Base-by-base conservation (phyloP, 2,113 vertebrate genomes). In the Calyptomena viridis region DNA sequence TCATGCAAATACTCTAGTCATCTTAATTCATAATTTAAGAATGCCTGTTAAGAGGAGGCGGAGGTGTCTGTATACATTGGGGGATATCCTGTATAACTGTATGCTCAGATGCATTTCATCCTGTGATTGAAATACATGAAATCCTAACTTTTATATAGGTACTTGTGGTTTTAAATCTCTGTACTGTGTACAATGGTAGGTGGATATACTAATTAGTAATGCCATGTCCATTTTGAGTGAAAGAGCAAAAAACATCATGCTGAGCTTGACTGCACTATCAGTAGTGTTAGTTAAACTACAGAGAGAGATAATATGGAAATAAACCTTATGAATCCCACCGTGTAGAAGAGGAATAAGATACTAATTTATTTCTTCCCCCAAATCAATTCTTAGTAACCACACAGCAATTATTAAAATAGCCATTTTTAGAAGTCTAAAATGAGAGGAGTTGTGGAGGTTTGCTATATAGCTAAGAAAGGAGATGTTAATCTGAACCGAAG, bases 401-500 rank as follows among this genome's bases (percentile, higher is more conserved):
- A 44, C 55, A 71, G 94, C 89, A 93, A 69, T 80, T 94, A 94
- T 96, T 95, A 94, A 95, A 97, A 76, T 75, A 80, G 47, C 86
- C 92, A 27, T 96, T 97, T 67, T 84, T 91, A 19, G 56, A 94
- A 94, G 68, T 67, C 69, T 47, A 40, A 90, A 95, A 72, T 21
- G 79, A 80, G 47, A 94, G 37, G 71, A 83, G 81, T 94, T 92
- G 91, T 14, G 30, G 93, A 94, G 81, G 67, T 74, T 95, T 90
- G 89, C 56, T 85, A 42, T 47, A 91, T 95, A 97, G 89, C 95
- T 90, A 39, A 74, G 94, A 91, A 96, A 82, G 53, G 49, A 91
- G 94, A 91, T 90, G 96, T 92, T 97, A 96, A 94, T 97, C 53
- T 87, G 96, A 86, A 96, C 90, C 16, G 63, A 96, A 68, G 94